Evolutionary conservation across 2,797 vertebrate genomes (phyloP), one percentile per base, ranked within the genome.

Genomic region (Bryconaethiops microstoma): DNA sequence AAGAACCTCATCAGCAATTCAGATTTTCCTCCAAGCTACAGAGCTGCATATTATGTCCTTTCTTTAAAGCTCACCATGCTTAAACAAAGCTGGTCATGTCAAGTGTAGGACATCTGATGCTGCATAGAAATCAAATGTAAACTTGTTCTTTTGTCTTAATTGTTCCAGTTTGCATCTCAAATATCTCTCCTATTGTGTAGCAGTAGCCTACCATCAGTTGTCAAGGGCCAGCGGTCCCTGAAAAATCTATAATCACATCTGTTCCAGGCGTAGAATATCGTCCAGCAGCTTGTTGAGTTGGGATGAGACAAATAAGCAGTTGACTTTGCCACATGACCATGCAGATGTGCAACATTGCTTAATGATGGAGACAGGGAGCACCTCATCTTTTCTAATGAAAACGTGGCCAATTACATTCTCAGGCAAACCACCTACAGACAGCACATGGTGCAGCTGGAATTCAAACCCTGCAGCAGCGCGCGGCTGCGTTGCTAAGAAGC

Each of bases 1-100:
- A 68, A 48, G 0, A 14, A 13, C 67, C 69, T 82, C 60, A 68
- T 76, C 65, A 76, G 64, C 67, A 52, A n/a, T 81, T 75, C 70
- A 60, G 65, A 70, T 55, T 54, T 19, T 17, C 79, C 42, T 19
- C 16, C 45, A 7, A 42, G 45, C 60, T 45, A 62, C 21, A 62
- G 21, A 25, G 59, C 9, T 64, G 29, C 35, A 13, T 35, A 23
- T 65, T 75, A 42, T 16, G 60, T 75, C 77, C 81, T 62, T 71
- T 45, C 42, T 57, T 21, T 35, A 70, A 70, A 4, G 59, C 75
- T 25, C 16, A 48, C 23, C 13, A 14, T 29, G 76, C n/a, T 59
- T 62, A 12, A 62, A 13, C 59, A 62, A 29, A 29, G 21, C 21
- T 62, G 73, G 17, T 78, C 35, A 70, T 17, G 42, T 62, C 4